Evolutionary conservation across 2,888 invertebrate genomes (phyloP).

Genomic region (Meliscaeva auricollis): DNA sequence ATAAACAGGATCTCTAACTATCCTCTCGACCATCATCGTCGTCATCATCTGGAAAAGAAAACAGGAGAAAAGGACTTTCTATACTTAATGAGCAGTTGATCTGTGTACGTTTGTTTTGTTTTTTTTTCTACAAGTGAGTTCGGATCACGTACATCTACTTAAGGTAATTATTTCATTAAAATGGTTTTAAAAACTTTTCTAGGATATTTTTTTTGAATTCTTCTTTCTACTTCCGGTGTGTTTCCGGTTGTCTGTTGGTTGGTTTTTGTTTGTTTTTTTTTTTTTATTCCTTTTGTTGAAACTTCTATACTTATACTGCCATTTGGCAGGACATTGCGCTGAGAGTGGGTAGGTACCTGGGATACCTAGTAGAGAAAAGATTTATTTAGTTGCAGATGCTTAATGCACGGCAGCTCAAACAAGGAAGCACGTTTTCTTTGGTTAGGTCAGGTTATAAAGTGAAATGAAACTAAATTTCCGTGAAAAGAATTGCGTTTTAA

Average conservation of each 20-base stretch:
- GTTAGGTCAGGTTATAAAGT: constrained; percentile 53
- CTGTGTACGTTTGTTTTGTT: constrained; percentile 31
- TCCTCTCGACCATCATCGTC: neutral
- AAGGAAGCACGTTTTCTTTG: constrained; percentile 49
- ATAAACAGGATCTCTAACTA: constrained; percentile 52
- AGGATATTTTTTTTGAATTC: constrained; percentile 10
- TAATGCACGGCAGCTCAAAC: constrained; percentile 61
- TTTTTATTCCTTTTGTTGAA: constrained; percentile 12
- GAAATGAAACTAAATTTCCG: constrained; percentile 71
- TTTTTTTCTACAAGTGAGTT: constrained; percentile 42
- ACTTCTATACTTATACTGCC: constrained; percentile 3
- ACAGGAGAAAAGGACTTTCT: constrained; percentile 29
- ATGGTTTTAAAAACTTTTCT: constrained; percentile 64
- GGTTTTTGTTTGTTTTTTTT: neutral
- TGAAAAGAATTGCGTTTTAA: constrained; percentile 72
- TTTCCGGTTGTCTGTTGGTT: constrained; percentile 64
- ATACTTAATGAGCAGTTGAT: constrained; percentile 15
- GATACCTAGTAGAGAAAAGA: too few species aligned
- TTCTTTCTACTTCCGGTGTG: constrained; percentile 47
- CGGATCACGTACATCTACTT: constrained; percentile 75
- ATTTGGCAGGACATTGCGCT: constrained; percentile 36
- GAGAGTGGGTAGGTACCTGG: neutral
- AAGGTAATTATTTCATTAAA: constrained; percentile 76
- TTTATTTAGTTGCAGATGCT: constrained; percentile 75
- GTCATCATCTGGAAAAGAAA: neutral